Base-by-base conservation (phyloP, 2,888 invertebrate genomes). In the Epinotia nisella region DNA sequence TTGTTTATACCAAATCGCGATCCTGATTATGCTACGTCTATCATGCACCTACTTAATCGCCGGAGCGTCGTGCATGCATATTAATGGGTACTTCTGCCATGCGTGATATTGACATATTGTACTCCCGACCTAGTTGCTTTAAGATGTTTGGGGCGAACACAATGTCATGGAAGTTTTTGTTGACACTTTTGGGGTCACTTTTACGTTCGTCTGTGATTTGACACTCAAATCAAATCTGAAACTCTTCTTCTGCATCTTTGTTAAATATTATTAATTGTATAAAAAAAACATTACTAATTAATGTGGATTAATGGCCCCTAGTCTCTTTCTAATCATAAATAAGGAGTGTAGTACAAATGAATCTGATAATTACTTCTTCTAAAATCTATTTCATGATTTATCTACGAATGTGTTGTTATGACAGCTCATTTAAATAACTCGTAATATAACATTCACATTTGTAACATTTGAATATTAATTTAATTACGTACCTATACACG, bases 101-200 rank as follows among this genome's bases (percentile, higher is more conserved):
- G 65, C 65, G 65, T 66, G 55, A 35, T 66, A 66, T 66, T 66
- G 55, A 66, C 65, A 66, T 66, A 66, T 56, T 66, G 55, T 66
- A 41, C 35, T 66, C 65, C 65, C 65, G 55, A 66, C 55, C 65
- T 66, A 66, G 19, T 66, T 66, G 65, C 65, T 66, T 21, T 65
- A 65, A 65, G 65, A 65, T 55, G 65, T 55, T 66, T 56, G 39
- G 65, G 39, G 15, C 19, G 53, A 66, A 55, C 55, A 66, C 65
- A 53, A 41, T 41, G 65, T 66, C 55, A 39, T 56, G 39, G 41
- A 66, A 55, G 39, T 55, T 66, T 53, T 35, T 35, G n/a, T 11
- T 21, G 65, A 41, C 39, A 66, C 65, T 39, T 39, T 55, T 66
- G 55, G 15, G 62, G 53, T 3, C 15, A 45, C 4, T 3, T 45